Percentiles rank a stretch among this genome's conserved stretches.
These are phyloP conservation scores for Tenodera sinensis DNA, from an alignment of 2,888 invertebrate genomes.

Conservation along the genomic window DNA sequence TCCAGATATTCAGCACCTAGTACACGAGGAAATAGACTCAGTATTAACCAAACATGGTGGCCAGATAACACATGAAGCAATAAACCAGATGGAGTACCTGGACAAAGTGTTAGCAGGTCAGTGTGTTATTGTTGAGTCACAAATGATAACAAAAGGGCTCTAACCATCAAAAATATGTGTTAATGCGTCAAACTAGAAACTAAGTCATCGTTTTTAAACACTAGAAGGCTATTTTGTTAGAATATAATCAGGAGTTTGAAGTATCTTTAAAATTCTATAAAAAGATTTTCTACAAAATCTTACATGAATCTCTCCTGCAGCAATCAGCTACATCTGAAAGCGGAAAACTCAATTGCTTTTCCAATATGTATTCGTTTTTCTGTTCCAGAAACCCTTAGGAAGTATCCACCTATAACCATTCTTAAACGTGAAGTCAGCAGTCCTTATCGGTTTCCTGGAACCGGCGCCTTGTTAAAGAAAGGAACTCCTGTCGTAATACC, in stretches of 20 bases:
- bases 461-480: slow-evolving; percentile 41
- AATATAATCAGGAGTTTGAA: too few relatives aligned
- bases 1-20: not conserved
- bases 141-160: not conserved
- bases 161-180: too few relatives aligned
- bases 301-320: too few relatives aligned
- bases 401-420: slow-evolving; percentile 35
- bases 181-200: too few relatives aligned
- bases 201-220: too few relatives aligned
- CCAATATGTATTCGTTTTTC: not conserved
- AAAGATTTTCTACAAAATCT: too few relatives aligned
- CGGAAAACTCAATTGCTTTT: not conserved
- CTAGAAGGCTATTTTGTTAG: too few relatives aligned
- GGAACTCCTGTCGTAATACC: slow-evolving; percentile 33
- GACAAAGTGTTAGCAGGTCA: slow-evolving; percentile 14
- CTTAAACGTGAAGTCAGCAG: slow-evolving; percentile 26
- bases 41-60: slow-evolving; percentile 1
- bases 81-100: slow-evolving; percentile 12
- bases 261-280: too few relatives aligned
- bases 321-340: too few relatives aligned
- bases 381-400: slow-evolving; percentile 35
- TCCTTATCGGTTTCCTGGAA: slow-evolving; percentile 29
- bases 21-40: not conserved
- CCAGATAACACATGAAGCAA: slow-evolving; percentile 5
- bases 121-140: not conserved